Evolutionary conservation across 2,797 vertebrate genomes (phyloP).

Genomic region (Cheirogaleus major): DNA sequence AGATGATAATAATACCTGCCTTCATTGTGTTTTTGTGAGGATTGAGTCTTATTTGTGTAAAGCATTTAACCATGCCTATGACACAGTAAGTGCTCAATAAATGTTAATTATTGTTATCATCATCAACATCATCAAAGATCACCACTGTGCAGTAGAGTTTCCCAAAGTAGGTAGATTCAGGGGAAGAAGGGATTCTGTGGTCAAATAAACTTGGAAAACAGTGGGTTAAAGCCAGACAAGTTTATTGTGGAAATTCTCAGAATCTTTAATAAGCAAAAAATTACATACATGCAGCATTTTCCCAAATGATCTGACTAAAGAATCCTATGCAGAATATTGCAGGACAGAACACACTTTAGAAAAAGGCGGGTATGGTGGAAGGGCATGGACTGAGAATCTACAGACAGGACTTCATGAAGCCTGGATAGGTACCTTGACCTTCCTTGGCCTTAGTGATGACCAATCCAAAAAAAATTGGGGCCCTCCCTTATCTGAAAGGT

Average conservation of each 20-base stretch:
- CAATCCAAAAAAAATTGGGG: neutral
- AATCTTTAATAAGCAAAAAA: constrained; percentile 27
- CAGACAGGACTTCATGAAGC: neutral
- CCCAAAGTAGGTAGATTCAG: neutral
- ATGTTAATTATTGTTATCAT: neutral
- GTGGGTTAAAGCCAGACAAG: neutral
- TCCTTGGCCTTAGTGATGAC: neutral
- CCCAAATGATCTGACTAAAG: neutral
- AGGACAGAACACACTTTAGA: neutral
- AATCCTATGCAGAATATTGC: neutral
- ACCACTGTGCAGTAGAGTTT: neutral
- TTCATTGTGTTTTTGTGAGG: neutral
- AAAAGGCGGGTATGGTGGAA: neutral
- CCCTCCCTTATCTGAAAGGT: neutral
- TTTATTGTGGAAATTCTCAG: neutral
- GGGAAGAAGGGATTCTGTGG: neutral
- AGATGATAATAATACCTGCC: neutral
- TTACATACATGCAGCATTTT: neutral
- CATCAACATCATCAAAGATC: neutral
- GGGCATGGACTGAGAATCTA: neutral
- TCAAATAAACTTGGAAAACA: constrained; percentile 16
- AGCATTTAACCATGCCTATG: neutral
- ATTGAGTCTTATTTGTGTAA: neutral
- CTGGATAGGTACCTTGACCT: neutral
- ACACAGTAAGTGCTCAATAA: neutral